Evolutionary conservation across 92 coral and sea anemone genomes (phyloP).

Genomic region (Epizoanthus stellaris): DNA sequence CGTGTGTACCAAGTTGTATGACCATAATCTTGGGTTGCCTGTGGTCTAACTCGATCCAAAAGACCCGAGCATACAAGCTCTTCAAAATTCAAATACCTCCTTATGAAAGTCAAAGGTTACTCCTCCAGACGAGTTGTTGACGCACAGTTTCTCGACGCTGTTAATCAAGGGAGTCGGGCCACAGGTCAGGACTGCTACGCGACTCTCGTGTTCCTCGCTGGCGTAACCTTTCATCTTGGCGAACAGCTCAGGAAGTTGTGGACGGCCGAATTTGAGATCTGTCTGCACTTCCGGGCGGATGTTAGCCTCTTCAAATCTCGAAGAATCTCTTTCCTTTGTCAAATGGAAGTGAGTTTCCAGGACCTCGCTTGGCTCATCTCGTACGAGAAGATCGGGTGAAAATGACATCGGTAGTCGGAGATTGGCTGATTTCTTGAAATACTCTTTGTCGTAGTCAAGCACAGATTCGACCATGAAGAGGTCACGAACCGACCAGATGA

Average conservation of each 20-base stretch:
- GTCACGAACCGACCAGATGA: slow-evolving; percentile 85
- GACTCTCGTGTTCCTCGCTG: slow-evolving; percentile 41
- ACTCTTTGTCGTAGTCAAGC: slow-evolving; percentile 76
- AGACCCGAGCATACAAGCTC: too few species aligned
- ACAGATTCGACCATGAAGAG: slow-evolving; percentile 81
- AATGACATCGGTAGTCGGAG: slow-evolving; percentile 70
- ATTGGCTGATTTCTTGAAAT: slow-evolving; percentile 58
- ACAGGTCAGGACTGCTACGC: slow-evolving; percentile 77
- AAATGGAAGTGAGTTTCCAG: slow-evolving; percentile 75
- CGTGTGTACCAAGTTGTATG: too few species aligned
- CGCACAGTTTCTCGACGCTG: slow-evolving; percentile 64
- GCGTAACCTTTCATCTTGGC: slow-evolving; percentile 64
- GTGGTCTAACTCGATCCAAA: too few species aligned
- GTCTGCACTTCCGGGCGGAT: slow-evolving; percentile 76
- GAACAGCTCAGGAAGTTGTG: slow-evolving; percentile 63
- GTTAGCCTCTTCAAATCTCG: slow-evolving; percentile 69
- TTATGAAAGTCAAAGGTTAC: slow-evolving; percentile 78
- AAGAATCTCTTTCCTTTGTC: slow-evolving; percentile 70
- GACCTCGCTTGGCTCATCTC: slow-evolving; percentile 58
- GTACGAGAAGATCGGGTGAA: slow-evolving; percentile 68
- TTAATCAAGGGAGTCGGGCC: slow-evolving; percentile 69
- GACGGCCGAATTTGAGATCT: slow-evolving; percentile 74
- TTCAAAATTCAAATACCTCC: slow-evolving; percentile 76
- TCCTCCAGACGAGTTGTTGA: slow-evolving; percentile 58
- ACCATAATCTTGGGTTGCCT: too few species aligned